Percentiles rank a stretch among this genome's conserved stretches.
phyloP scores from a whole-genome alignment of 2,888 invertebrate species.

The Drosophila neotestacea region DNA sequence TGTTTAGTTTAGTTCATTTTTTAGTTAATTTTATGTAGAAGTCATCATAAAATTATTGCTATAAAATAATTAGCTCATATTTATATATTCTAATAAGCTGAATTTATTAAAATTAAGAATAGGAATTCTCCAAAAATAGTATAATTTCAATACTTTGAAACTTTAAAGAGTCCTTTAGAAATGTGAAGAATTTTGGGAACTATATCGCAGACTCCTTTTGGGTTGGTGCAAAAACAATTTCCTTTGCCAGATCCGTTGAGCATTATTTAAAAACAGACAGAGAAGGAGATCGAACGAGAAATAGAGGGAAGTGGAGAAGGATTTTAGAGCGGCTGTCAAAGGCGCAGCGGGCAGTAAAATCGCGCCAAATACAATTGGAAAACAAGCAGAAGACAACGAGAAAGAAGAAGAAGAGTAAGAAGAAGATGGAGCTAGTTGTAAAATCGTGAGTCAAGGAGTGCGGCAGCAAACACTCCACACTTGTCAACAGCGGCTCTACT shows the following conservation, averaged over 20 bases:
- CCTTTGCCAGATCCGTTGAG: slow-evolving; percentile 7
- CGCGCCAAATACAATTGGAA: slow-evolving; percentile 77
- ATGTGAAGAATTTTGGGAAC: slow-evolving; percentile 4
- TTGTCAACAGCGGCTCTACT: slow-evolving; percentile 76
- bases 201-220: slow-evolving; percentile 8
- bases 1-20: no score
- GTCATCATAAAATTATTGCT: no score
- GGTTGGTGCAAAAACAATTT: slow-evolving; percentile 21
- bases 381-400: slow-evolving; percentile 34
- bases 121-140: no score
- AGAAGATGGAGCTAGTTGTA: slow-evolving; percentile 6
- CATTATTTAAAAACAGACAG: neutral
- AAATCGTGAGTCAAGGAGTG: slow-evolving; percentile 75
- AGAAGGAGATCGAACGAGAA: neutral
- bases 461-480: slow-evolving; percentile 80
- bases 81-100: no score
- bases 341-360: slow-evolving; percentile 72
- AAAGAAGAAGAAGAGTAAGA: slow-evolving; percentile 1
- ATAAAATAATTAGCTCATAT: no score
- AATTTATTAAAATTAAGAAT: no score
- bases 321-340: slow-evolving; percentile 65
- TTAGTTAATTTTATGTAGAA: no score
- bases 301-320: slow-evolving; percentile 2
- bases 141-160: no score
- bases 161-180: neutral